A percentile compares a stretch with the other conserved stretches of the same genome.
These are phyloP conservation scores for Campylomormyrus numenius DNA, from an alignment of 2,113 vertebrate species.

Conservation along the genomic window DNA sequence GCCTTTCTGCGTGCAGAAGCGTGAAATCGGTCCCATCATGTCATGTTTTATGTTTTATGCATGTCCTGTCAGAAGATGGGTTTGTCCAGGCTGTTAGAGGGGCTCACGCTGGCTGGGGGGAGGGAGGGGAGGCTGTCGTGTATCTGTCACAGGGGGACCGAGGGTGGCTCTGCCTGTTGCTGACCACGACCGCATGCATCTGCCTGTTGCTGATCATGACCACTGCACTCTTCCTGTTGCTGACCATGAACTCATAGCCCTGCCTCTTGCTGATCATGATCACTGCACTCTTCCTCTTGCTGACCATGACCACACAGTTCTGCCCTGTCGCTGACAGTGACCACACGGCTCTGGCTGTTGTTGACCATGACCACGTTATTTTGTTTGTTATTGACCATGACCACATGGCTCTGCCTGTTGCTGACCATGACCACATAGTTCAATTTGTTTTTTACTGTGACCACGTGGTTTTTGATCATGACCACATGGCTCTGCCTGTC, in stretches of 20 bases:
- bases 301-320: neutral
- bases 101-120: neutral
- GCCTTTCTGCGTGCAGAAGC: neutral
- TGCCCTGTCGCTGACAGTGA: neutral
- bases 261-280: neutral
- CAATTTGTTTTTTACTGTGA: neutral
- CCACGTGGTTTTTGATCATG: neutral
- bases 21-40: neutral
- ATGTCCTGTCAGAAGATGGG: neutral
- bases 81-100: neutral
- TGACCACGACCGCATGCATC: neutral
- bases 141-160: constrained; percentile 23
- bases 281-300: neutral
- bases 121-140: neutral
- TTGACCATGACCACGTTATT: neutral
- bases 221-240: neutral
- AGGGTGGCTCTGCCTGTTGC: constrained; percentile 6
- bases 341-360: neutral
- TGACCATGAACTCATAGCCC: too few relatives aligned
- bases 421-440: neutral
- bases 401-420: neutral
- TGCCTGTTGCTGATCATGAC: neutral
- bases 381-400: too few relatives aligned
- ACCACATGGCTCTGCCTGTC: neutral
- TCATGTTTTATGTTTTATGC: constrained; percentile 2